These are phyloP conservation scores for Tolmerus cingulatus DNA, from an alignment of 2,888 invertebrate species.

Conservation along the genomic window DNA sequence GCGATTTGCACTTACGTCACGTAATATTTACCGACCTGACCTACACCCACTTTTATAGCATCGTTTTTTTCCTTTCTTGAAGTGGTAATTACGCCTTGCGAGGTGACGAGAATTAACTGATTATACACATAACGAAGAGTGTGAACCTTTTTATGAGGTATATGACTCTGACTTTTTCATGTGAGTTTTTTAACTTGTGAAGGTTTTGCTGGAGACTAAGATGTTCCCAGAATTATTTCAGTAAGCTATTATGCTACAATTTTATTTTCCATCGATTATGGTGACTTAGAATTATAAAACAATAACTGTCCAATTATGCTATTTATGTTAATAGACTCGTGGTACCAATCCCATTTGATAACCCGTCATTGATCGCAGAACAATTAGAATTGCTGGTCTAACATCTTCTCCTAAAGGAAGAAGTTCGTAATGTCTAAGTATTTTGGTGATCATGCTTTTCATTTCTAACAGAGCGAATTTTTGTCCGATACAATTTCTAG, in stretches of 20 bases:
- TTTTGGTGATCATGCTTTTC: conserved; percentile 57
- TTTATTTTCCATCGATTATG: neutral
- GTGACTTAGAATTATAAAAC: neutral
- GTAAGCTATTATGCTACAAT: neutral
- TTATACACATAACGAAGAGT: neutral
- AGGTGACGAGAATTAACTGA: conserved; percentile 18
- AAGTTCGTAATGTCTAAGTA: conserved; percentile 56
- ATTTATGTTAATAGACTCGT: conserved; percentile 48
- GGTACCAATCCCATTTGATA: conserved; percentile 55
- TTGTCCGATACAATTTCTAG: conserved; percentile 61
- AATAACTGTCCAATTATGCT: neutral
- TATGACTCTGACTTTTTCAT: neutral
- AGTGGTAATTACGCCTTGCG: neutral
- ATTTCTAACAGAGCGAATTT: conserved; percentile 60
- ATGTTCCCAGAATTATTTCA: neutral
- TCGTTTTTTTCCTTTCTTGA: conserved; percentile 25
- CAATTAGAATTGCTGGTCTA: conserved; percentile 53
- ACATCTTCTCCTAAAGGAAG: conserved; percentile 56
- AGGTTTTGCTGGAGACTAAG: neutral
- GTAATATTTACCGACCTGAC: conserved; percentile 30
- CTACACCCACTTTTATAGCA: conserved; percentile 32
- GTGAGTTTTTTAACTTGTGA: neutral
- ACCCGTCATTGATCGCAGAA: conserved; percentile 56
- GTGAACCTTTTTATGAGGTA: neutral
- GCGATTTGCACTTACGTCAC: conserved; percentile 30